phyloP scores from a whole-genome alignment of 2,113 vertebrate species.

The Ciconia stormi region DNA sequence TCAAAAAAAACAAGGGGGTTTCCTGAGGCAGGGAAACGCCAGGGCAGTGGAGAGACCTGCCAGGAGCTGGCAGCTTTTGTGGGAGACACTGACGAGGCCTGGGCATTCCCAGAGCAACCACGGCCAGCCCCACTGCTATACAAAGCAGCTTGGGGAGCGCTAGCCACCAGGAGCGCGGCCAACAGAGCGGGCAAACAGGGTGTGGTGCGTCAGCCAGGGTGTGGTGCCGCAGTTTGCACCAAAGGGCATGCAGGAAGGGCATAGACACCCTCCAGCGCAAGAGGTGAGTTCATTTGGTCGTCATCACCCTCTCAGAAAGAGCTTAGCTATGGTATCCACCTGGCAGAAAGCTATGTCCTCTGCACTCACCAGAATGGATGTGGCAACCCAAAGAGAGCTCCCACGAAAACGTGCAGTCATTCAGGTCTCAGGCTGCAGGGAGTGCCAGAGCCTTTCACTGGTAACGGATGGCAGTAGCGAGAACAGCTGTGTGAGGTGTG shows the following conservation, averaged over 20 bases:
- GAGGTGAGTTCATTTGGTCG: not conserved
- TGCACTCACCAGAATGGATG: not conserved
- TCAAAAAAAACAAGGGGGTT: not conserved
- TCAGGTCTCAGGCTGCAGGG: too few relatives aligned
- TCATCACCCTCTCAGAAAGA: not conserved
- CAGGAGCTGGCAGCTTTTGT: not conserved
- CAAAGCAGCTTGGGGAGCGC: not conserved
- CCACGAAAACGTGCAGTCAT: not conserved
- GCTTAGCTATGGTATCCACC: too few relatives aligned
- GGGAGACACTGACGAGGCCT: not conserved
- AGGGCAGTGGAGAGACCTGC: not conserved
- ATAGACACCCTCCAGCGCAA: not conserved
- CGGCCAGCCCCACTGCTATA: not conserved
- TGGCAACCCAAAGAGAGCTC: not conserved
- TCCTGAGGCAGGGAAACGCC: not conserved
- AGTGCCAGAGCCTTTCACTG: too few relatives aligned
- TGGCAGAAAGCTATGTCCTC: not conserved
- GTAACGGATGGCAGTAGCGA: too few relatives aligned
- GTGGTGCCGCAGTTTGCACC: accelerated
- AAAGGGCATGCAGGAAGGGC: not conserved
- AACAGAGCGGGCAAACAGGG: not conserved
- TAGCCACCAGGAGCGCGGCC: not conserved
- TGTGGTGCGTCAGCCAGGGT: not conserved
- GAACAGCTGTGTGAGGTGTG: not conserved
- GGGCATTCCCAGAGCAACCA: not conserved